Conservation (phyloP, 2,113 vertebrate genomes). For the Salvelinus namaycush region DNA sequence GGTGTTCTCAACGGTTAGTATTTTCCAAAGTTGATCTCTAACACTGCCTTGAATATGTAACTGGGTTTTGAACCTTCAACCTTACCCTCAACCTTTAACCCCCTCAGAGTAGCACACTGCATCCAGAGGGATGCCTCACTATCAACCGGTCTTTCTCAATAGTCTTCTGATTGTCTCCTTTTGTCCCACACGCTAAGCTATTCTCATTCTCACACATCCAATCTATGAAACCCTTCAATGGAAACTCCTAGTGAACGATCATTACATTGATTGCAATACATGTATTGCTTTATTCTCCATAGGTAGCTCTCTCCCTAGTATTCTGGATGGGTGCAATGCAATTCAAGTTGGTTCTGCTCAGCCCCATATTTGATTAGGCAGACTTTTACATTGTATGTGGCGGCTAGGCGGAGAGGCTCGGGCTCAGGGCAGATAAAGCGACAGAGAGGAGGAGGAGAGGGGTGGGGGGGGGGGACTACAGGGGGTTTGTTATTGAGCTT, state of each 20-base stretch:
- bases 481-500: conserved; percentile 59
- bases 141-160: not conserved
- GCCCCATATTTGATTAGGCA: conserved; percentile 75
- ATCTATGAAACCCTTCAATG: not conserved
- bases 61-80: not conserved
- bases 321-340: conserved; percentile 37
- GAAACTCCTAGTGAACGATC: not conserved
- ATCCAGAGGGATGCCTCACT: not conserved
- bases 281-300: conserved; percentile 36
- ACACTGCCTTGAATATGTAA: not conserved
- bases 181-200: conserved; percentile 13
- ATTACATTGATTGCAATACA: not conserved
- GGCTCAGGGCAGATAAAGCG: conserved; percentile 68
- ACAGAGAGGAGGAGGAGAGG: conserved; percentile 62
- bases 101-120: not conserved
- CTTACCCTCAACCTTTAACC: not conserved
- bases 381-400: conserved; percentile 72
- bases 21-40: not conserved
- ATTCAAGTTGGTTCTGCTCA: conserved; percentile 40
- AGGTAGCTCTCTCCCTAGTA: conserved; percentile 14
- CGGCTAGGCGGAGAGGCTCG: conserved; percentile 55
- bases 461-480: conserved; percentile 40
- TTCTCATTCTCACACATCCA: conserved; percentile 14
- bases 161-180: not conserved
- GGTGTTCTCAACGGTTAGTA: too few species aligned